These are phyloP conservation scores for Venturia canescens DNA, from an alignment of 1,140 invertebrate species.

Conservation along the genomic window DNA sequence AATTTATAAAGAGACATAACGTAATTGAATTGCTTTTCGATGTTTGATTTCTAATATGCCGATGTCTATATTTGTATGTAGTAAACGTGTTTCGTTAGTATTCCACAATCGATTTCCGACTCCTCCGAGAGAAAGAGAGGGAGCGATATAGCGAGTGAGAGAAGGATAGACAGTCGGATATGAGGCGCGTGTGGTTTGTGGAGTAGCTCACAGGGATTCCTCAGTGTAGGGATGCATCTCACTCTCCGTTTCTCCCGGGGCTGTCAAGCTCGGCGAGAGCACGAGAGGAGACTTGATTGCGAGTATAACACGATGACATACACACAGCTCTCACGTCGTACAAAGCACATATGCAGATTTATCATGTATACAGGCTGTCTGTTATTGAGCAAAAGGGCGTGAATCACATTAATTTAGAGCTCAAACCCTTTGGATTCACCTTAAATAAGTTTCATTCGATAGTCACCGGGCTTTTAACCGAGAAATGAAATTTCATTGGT, in stretches of 20 bases:
- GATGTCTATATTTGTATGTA: background rate
- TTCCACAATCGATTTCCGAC: constrained; percentile 32
- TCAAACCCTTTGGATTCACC: background rate
- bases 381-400: background rate
- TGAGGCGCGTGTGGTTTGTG: background rate
- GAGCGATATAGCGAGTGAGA: background rate
- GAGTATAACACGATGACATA: constrained; percentile 39
- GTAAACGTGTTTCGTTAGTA: constrained; percentile 19
- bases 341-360: background rate
- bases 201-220: constrained; percentile 28
- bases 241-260: constrained; percentile 6
- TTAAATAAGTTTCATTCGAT: background rate
- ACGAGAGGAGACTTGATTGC: constrained; percentile 39
- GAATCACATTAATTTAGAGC: background rate
- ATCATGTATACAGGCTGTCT: constrained; percentile 17
- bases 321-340: constrained; percentile 1
- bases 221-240: background rate
- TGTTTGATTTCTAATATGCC: background rate
- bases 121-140: background rate
- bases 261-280: constrained; percentile 33
- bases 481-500: too few species aligned
- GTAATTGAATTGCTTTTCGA: too few species aligned
- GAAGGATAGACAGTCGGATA: background rate
- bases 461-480: too few species aligned
- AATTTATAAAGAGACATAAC: too few species aligned